Evolutionary conservation across 2,888 invertebrate species (phyloP).

Genomic region (Caenorhabditis wallacei): DNA sequence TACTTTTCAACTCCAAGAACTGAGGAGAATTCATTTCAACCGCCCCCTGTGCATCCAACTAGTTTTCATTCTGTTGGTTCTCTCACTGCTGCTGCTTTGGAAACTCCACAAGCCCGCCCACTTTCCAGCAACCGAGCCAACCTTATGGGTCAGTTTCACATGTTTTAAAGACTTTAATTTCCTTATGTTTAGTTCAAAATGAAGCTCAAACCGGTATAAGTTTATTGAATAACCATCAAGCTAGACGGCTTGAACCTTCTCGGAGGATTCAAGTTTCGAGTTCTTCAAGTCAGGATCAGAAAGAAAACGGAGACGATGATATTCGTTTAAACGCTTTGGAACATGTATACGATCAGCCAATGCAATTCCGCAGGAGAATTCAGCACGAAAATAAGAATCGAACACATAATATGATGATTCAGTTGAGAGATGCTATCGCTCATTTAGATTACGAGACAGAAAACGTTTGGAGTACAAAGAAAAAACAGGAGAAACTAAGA

Average conservation of each 20-base stretch:
- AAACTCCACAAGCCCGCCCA: slow-evolving; percentile 43
- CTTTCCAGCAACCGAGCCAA: slow-evolving; percentile 31
- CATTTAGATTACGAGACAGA: slow-evolving; percentile 55
- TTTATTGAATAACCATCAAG: slow-evolving; percentile 21
- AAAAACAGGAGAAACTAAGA: not conserved
- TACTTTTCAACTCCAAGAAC: slow-evolving; percentile 43
- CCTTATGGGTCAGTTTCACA: slow-evolving; percentile 5
- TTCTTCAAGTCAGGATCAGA: not conserved
- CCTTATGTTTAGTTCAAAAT: slow-evolving; percentile 19
- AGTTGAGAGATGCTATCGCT: slow-evolving; percentile 56
- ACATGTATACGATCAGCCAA: slow-evolving; percentile 38
- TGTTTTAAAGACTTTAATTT: not conserved
- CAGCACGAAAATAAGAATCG: not conserved
- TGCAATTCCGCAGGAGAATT: not conserved
- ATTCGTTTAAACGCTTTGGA: not conserved
- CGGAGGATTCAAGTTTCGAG: not conserved
- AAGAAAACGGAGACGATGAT: slow-evolving; percentile 1
- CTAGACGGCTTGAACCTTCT: not conserved
- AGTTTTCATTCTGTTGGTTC: not conserved
- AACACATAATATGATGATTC: slow-evolving; percentile 39
- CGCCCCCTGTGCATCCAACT: not conserved
- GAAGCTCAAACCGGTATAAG: slow-evolving; percentile 56
- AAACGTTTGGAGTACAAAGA: slow-evolving; percentile 9
- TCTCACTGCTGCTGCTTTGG: not conserved
- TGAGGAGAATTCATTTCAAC: not conserved